Evolutionary conservation across 2,113 vertebrate species (phyloP).

Genomic region (Dolichallabes microphthalmus): DNA sequence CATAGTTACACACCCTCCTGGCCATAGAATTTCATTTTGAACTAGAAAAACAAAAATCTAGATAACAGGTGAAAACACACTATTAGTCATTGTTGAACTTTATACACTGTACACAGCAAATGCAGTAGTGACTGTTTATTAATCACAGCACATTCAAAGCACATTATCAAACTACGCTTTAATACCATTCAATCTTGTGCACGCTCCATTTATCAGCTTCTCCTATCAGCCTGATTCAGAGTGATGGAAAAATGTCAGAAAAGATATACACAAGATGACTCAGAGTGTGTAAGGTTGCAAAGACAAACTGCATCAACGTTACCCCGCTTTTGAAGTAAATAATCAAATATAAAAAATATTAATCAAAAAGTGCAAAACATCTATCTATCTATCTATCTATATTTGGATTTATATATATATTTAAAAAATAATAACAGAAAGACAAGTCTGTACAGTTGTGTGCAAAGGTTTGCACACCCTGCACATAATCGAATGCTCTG

Average conservation of each 20-base stretch:
- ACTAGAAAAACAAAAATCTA: neutral
- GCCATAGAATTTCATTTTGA: neutral
- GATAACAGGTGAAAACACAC: neutral
- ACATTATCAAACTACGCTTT: neutral
- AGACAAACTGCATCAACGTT: neutral
- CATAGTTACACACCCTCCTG: neutral
- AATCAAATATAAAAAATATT: too few species aligned
- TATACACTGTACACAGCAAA: neutral
- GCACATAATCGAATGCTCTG: neutral
- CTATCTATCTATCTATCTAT: neutral
- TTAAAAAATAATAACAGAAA: neutral
- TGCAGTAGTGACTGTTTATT: slow-evolving; percentile 10
- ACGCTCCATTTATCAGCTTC: neutral
- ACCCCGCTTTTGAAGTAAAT: neutral
- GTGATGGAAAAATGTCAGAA: slow-evolving; percentile 9
- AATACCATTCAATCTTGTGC: neutral
- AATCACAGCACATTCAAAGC: neutral
- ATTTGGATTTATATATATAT: too few species aligned
- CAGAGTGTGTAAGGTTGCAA: neutral
- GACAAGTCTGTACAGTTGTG: neutral
- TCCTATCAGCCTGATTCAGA: neutral
- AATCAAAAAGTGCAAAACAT: too few species aligned
- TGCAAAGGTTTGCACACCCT: neutral
- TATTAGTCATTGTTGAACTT: slow-evolving; percentile 18
- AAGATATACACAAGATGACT: neutral